Conservation (phyloP, 2,888 invertebrate species). For the Apodemia zela region DNA sequence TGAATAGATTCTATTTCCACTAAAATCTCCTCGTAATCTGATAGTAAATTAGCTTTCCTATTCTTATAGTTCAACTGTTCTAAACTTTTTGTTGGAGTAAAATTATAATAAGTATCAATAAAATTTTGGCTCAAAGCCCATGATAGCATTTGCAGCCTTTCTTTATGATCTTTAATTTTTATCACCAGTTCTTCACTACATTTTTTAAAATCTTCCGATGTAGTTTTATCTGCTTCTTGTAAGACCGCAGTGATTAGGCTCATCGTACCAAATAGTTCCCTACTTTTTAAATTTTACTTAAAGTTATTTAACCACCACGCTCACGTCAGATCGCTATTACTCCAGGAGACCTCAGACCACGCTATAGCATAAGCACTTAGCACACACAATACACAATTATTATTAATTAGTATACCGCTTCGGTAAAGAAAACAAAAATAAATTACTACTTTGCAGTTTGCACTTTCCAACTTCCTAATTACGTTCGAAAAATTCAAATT, state of each 20-base stretch:
- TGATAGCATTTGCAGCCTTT: conserved; percentile 60
- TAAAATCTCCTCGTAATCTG: conserved; percentile 44
- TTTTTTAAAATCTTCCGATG: conserved; percentile 53
- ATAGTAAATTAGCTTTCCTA: conserved; percentile 52
- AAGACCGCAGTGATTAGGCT: conserved; percentile 62
- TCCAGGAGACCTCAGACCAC: too few relatives aligned
- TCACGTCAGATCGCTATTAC: too few relatives aligned
- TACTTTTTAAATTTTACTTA: too few relatives aligned
- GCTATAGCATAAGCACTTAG: too few relatives aligned
- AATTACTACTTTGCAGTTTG: too few relatives aligned
- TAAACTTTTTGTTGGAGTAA: conserved; percentile 58
- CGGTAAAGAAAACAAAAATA: too few relatives aligned
- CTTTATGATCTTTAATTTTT: conserved; percentile 54
- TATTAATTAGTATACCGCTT: too few relatives aligned
- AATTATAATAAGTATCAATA: conserved; percentile 59
- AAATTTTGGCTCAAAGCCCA: conserved; percentile 66
- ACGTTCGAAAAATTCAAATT: too few relatives aligned
- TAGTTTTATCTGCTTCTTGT: conserved; percentile 58
- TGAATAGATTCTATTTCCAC: conserved; percentile 37
- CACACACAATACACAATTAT: too few relatives aligned
- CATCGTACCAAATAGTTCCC: conserved; percentile 40
- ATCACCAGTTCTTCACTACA: conserved; percentile 51
- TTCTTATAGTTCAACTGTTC: conserved; percentile 66
- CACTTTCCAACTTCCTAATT: too few relatives aligned
- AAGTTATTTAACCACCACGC: too few relatives aligned